Evolutionary conservation across 2,888 invertebrate species (phyloP).

Genomic region (Actias luna): DNA sequence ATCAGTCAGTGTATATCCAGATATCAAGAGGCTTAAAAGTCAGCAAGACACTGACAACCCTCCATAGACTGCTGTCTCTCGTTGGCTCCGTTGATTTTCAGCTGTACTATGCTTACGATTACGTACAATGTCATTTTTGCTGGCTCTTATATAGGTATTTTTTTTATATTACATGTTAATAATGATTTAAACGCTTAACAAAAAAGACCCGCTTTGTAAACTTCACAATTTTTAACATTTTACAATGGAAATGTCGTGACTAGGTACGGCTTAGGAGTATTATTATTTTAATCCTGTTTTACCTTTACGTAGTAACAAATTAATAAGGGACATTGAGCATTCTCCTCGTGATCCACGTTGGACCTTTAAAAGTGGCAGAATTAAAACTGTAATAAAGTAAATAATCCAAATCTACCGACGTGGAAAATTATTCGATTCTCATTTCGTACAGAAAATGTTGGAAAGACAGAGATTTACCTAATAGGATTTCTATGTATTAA

Average conservation of each 20-base stretch:
- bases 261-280: background rate
- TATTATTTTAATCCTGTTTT: slow-evolving; percentile 7
- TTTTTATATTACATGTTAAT: too few relatives aligned
- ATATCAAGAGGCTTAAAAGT: too few relatives aligned
- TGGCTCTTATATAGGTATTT: too few relatives aligned
- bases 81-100: too few relatives aligned
- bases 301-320: slow-evolving; percentile 18
- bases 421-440: slow-evolving; percentile 43
- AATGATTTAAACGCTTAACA: too few relatives aligned
- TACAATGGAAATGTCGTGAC: background rate
- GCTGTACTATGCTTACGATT: too few relatives aligned
- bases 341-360: slow-evolving; percentile 33
- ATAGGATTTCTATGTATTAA: slow-evolving; percentile 23
- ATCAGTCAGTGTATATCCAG: too few relatives aligned
- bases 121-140: too few relatives aligned
- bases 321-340: slow-evolving; percentile 24
- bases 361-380: slow-evolving; percentile 45
- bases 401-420: slow-evolving; percentile 41
- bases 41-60: too few relatives aligned
- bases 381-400: slow-evolving; percentile 51
- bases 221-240: background rate
- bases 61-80: too few relatives aligned
- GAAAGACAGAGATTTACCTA: slow-evolving; percentile 17
- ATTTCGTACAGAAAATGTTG: slow-evolving; percentile 13
- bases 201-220: background rate